phyloP scores from a whole-genome alignment of 2,888 invertebrate genomes.

The Habrosyne pyritoides region DNA sequence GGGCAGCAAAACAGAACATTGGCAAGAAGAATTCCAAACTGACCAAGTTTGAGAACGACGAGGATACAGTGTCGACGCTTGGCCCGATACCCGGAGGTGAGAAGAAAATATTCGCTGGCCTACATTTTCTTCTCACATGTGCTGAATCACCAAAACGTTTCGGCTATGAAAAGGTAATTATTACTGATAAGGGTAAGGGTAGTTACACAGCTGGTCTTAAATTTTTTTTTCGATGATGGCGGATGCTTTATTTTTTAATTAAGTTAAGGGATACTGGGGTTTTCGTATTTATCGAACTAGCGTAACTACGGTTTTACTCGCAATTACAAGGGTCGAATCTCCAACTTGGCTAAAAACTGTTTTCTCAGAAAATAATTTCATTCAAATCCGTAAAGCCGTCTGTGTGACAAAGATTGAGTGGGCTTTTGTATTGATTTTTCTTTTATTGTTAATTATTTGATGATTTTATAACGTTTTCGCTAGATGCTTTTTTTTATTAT shows the following conservation, averaged over 20 bases:
- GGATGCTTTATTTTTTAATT: too few species aligned
- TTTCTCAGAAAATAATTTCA: too few species aligned
- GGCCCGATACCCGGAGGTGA: constrained; percentile 82
- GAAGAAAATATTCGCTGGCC: constrained; percentile 77
- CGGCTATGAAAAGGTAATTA: constrained; percentile 30
- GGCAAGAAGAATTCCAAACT: constrained; percentile 80
- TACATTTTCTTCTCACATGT: constrained; percentile 84
- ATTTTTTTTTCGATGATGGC: too few species aligned
- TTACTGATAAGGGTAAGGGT: too few species aligned
- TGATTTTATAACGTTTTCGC: background rate
- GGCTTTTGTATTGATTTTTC: background rate
- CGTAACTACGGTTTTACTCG: too few species aligned
- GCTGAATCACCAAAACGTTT: constrained; percentile 66
- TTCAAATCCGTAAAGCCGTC: too few species aligned
- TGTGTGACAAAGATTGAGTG: too few species aligned
- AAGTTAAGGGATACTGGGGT: too few species aligned
- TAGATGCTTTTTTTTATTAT: background rate
- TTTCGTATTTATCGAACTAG: too few species aligned
- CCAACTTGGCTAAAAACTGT: too few species aligned
- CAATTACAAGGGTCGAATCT: too few species aligned
- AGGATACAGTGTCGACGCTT: constrained; percentile 68
- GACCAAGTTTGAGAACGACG: constrained; percentile 75
- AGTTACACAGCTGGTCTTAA: too few species aligned
- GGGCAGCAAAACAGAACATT: constrained; percentile 77
- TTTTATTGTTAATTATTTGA: background rate